A percentile compares a stretch with the other conserved stretches of the same genome.
phyloP scores from a whole-genome alignment of 2,797 vertebrate species.

The Cichlasoma orientale region DNA sequence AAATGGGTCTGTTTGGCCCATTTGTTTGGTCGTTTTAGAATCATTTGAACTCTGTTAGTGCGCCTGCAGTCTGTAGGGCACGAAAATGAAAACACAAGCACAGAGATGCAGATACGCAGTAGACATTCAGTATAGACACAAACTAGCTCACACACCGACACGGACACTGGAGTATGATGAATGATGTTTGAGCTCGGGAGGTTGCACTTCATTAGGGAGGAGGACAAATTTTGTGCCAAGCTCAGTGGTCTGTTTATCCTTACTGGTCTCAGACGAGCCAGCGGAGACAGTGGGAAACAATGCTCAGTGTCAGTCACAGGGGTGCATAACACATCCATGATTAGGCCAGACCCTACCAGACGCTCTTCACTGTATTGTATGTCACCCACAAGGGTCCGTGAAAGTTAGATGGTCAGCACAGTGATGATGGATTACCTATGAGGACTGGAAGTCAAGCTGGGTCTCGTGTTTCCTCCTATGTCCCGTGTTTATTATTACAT shows the following conservation, averaged over 20 bases:
- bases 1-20: slow-evolving; percentile 23
- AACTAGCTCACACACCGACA: slow-evolving; percentile 22
- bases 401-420: slow-evolving; percentile 61
- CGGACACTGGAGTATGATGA: slow-evolving; percentile 65
- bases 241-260: slow-evolving; percentile 72
- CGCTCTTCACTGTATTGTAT: slow-evolving; percentile 31
- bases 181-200: slow-evolving; percentile 64
- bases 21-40: slow-evolving; percentile 55
- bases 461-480: slow-evolving; percentile 57
- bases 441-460: slow-evolving; percentile 54
- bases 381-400: slow-evolving; percentile 25
- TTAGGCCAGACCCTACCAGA: slow-evolving; percentile 11
- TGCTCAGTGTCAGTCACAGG: slow-evolving; percentile 35
- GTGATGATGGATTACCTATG: slow-evolving; percentile 68
- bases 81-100: slow-evolving; percentile 39
- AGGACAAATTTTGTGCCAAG: slow-evolving; percentile 70
- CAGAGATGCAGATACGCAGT: slow-evolving; percentile 28
- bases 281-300: slow-evolving; percentile 64
- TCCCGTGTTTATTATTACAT: slow-evolving; percentile 69
- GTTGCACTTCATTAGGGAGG: slow-evolving; percentile 74
- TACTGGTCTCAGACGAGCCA: slow-evolving; percentile 53
- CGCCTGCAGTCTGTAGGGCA: slow-evolving; percentile 27
- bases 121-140: slow-evolving; percentile 5
- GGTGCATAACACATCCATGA: neutral
- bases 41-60: slow-evolving; percentile 47